Base-by-base conservation (phyloP, 2,113 vertebrate genomes). In the Dromaius novaehollandiae region DNA sequence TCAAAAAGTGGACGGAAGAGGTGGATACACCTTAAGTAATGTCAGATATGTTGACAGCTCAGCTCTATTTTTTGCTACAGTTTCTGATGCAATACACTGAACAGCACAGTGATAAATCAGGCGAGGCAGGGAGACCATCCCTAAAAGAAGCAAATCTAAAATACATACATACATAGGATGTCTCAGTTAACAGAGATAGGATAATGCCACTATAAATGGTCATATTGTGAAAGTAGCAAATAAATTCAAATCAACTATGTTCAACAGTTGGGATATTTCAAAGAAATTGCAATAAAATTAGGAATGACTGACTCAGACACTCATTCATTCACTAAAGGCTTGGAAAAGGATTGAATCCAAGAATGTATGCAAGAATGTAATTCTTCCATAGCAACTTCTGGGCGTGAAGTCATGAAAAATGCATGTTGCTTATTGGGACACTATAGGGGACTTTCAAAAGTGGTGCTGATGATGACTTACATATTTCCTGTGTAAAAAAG, bases 401-500 rank as follows among this genome's bases (percentile, higher is more conserved):
- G 7, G 32, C 34, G 7, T 11, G 55, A 80, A 66, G 42, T 85
- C 0, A 50, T 18, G 63, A 77, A 77, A 94, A 89, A 76, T 55
- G 21, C 6, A 60, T 65, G 3, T 17, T 76, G n/a, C 34, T 82
- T 9, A 60, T 24, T 63, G 74, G 82, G 19, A 90, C 68, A 38
- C 11, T 7, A 7, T 11, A 32, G 11, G 7, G 4, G 7, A 24
- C 15, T 90, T 81, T 86, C 36, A 50, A 93, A 94, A 91, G 60
- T 70, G 22, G 12, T 77, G 25, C 48, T 81, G 44, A 9, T 77
- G 85, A 82, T 61, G 34, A 83, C 20, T 68, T 74, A 32, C 4
- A 1, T 75, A 42, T 68, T 88, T 96, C 36, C 36, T 83, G 18
- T 44, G 61, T 28, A 50, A 70, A 91, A 93, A 94, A 80, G 34